A percentile compares a stretch with the other conserved stretches of the same genome.
Conservation (phyloP, 2,113 vertebrate genomes). For the Catharus bicknelli region DNA sequence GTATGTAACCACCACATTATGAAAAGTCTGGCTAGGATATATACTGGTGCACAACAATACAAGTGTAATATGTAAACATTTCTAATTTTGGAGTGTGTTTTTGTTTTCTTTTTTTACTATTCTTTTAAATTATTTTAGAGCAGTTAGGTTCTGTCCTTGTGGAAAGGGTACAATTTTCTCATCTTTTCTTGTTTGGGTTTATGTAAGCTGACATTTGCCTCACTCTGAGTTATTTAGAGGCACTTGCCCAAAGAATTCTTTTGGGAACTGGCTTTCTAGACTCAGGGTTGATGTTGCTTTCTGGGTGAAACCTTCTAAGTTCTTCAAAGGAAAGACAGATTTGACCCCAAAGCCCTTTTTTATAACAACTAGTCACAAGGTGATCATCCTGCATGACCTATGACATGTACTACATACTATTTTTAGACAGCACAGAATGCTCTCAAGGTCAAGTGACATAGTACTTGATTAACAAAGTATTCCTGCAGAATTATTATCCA, state of each 20-base stretch:
- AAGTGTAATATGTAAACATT: not conserved
- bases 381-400: constrained; percentile 67
- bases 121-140: constrained; percentile 36
- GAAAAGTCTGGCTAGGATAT: not conserved
- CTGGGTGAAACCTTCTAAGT: constrained; percentile 73
- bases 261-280: constrained; percentile 69
- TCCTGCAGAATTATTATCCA: constrained; percentile 55
- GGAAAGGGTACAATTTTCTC: constrained; percentile 70
- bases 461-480: constrained; percentile 66
- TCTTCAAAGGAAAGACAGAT: constrained; percentile 76
- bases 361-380: constrained; percentile 72
- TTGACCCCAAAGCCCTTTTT: constrained; percentile 80
- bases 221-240: constrained; percentile 73
- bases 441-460: constrained; percentile 73
- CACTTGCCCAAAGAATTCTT: constrained; percentile 70
- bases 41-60: not conserved
- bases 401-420: constrained; percentile 58
- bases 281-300: constrained; percentile 69
- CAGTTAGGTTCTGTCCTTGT: constrained; percentile 62
- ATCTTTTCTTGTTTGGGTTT: constrained; percentile 68
- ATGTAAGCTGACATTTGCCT: constrained; percentile 77
- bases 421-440: constrained; percentile 61
- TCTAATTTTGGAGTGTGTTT: not conserved
- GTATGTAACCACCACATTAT: not conserved
- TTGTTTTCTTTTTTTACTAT: not conserved